Base-by-base conservation (phyloP, 2,888 invertebrate species). In the Ennomos fuscantarius region DNA sequence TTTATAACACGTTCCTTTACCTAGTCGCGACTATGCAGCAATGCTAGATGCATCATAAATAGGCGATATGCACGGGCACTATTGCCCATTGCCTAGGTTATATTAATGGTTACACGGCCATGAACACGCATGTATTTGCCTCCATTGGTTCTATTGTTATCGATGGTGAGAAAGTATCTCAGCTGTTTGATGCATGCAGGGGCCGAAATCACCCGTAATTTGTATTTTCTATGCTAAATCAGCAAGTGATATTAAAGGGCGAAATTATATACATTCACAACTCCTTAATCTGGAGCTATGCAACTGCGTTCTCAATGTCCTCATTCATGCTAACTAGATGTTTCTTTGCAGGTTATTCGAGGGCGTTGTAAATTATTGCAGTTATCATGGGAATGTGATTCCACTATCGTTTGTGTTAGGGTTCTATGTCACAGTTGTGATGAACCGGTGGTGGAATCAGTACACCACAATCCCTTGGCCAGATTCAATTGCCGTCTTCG, bases 341-440 rank as follows among this genome's bases (percentile, higher is more conserved):
- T 34, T 66, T 67, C 11, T 63, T 86, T 84, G 50, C 88, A 97
- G 97, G 81, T 82, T 94, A 59, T 98, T 98, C 83, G 97, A 97
- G 86, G 94, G 94, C 62, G 92, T 98, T 50, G 96, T 96, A 3
- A 94, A 94, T 65, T 98, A 98, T 86, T 98, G 98, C 89, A 95
- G 95, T 77, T 95, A 95, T 68, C 97, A 97, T 87, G 96, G 96
- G 70, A 96, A 96, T 87, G 94, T 97, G 70, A 98, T 98, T 73
- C 98, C 98, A 10, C 86, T 98, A 66, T 97, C 98, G 6, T 98
- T 98, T 85, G 97, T 98, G 59, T 93, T 98, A 70, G 98, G 98
- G 70, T 98, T 98, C 92, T 98, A 98, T 89, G 98, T 98, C 50
- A 95, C 96, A 8, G 95, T 98, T 68, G 97, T 98, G 47, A 97